Evolutionary conservation across 1,140 invertebrate genomes (phyloP).

Genomic region (Portunus trituberculatus): DNA sequence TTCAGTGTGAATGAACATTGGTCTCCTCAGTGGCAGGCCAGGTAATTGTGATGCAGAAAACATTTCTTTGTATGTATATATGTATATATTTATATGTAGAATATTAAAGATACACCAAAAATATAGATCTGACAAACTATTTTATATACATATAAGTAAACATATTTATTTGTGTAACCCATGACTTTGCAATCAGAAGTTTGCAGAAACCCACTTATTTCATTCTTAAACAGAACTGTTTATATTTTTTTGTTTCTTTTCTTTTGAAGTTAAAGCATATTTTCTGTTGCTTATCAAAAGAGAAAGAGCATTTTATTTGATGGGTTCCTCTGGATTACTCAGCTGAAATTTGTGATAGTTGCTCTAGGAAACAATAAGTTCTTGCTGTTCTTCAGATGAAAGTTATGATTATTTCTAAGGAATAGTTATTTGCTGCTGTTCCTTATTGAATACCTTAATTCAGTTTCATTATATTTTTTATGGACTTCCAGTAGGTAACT

Average conservation of each 20-base stretch:
- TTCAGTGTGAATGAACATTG: neutral
- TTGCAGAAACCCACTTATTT: neutral
- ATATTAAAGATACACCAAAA: neutral
- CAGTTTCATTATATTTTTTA: no score
- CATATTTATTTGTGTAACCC: constrained; percentile 4
- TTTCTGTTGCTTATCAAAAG: no score
- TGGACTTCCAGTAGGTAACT: no score
- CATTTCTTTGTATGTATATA: neutral
- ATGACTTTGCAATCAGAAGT: neutral
- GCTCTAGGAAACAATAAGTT: no score
- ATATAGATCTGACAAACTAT: constrained; percentile 24
- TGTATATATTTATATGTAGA: constrained; percentile 16
- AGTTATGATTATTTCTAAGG: no score
- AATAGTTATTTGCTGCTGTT: no score
- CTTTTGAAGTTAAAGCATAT: no score
- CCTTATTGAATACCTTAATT: no score
- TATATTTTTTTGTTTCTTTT: neutral
- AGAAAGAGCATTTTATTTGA: no score
- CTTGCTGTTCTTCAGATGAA: no score
- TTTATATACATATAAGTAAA: constrained; percentile 3
- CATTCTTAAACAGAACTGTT: neutral
- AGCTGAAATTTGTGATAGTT: no score
- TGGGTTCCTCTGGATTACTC: no score
- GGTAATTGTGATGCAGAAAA: neutral
- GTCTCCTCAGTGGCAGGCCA: neutral